Evolutionary conservation across 2,888 invertebrate genomes (phyloP).

Genomic region (Leptodirus hochenwartii): DNA sequence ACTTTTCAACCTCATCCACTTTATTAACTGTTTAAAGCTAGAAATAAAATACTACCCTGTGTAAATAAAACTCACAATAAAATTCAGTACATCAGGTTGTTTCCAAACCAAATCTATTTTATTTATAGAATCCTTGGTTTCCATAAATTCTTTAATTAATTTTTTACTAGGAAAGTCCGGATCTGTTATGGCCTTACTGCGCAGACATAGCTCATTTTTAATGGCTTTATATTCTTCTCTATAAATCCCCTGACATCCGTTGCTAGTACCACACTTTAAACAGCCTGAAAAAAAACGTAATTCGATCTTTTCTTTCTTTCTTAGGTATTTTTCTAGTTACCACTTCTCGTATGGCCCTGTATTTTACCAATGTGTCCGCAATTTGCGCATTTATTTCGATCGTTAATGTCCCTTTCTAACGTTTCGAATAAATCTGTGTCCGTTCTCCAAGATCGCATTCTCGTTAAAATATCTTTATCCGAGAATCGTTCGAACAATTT

Average conservation of each 20-base stretch:
- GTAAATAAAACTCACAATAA: conserved; percentile 43
- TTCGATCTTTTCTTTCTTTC: neutral
- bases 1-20: conserved; percentile 1
- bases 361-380: conserved; percentile 55
- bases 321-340: no score
- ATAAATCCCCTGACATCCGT: conserved; percentile 37
- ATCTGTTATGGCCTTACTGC: conserved; percentile 45
- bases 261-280: conserved; percentile 36
- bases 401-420: conserved; percentile 30
- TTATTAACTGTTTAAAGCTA: neutral
- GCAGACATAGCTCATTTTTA: conserved; percentile 48
- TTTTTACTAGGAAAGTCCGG: conserved; percentile 51
- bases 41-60: neutral
- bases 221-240: conserved; percentile 44
- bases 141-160: conserved; percentile 55
- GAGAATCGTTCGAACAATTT: conserved; percentile 46
- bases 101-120: conserved; percentile 38
- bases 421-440: conserved; percentile 35
- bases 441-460: conserved; percentile 48
- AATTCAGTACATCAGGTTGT: conserved; percentile 48
- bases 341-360: conserved; percentile 36
- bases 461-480: conserved; percentile 44
- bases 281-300: conserved; percentile 32
- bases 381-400: conserved; percentile 44
- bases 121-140: conserved; percentile 32